Percentiles rank a stretch among this genome's conserved stretches.
Evolutionary conservation across 2,797 vertebrate species (phyloP).

Genomic region (Setipinna tenuifilis): DNA sequence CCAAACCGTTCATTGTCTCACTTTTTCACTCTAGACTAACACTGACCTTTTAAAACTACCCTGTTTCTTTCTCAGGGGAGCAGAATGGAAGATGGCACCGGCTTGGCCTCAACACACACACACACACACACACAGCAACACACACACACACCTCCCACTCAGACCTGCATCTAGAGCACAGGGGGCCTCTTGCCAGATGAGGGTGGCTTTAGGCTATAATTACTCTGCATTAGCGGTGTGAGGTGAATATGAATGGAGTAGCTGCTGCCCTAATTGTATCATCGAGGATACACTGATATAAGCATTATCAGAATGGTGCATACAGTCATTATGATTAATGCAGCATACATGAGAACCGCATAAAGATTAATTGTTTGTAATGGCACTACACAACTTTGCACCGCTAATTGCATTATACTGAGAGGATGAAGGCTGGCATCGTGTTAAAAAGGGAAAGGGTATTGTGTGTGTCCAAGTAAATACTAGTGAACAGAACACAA

Average conservation of each 20-base stretch:
- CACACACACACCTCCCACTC: not conserved
- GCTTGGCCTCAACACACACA: slow-evolving; percentile 43
- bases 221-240: slow-evolving; percentile 20
- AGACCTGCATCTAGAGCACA: not conserved
- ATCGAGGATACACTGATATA: not conserved
- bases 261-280: not conserved
- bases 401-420: not conserved
- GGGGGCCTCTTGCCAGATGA: not conserved
- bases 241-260: not conserved
- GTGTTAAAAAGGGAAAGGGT: not conserved
- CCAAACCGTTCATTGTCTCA: not conserved
- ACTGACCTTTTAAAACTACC: not conserved
- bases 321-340: not conserved
- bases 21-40: not conserved
- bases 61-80: not conserved
- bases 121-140: not conserved
- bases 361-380: slow-evolving; percentile 10
- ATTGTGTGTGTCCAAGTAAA: not conserved
- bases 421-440: not conserved
- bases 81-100: not conserved
- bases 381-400: not conserved
- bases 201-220: slow-evolving; percentile 19
- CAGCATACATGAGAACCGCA: not conserved
- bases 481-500: not conserved
- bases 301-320: not conserved